Evolutionary conservation across 2,797 vertebrate species (phyloP), one percentile per base, ranked within the genome.

Genomic region (Etheostoma perlongum): DNA sequence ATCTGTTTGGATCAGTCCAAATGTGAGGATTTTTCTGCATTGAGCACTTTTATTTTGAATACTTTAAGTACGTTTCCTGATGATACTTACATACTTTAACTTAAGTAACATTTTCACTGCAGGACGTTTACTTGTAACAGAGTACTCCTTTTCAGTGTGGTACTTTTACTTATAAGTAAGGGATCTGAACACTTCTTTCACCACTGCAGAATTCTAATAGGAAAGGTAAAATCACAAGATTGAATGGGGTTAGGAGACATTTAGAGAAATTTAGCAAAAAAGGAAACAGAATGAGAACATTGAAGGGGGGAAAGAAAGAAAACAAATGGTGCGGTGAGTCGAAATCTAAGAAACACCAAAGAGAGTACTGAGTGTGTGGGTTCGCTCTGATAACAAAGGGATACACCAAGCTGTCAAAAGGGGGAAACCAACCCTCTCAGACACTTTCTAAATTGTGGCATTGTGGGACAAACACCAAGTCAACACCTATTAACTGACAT

Each of bases 401-500:
- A 79, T 73, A 72, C 62, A 76, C 74, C 53, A 48, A 74, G 61
- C 78, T 83, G 68, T 88, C 71, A 73, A 59, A 71, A 54, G 51
- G 68, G 58, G 70, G 14, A 68, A 85, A 81, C 76, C 76, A 75
- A 82, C 19, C 23, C 42, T 78, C 81, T 44, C 70, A 60, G 30
- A 77, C 64, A 74, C 76, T 67, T 76, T 69, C 68, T 88, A 85
- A 86, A 88, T 67, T 77, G 84, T 82, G 64, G 79, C 78, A 88
- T 81, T 82, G 79, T 86, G 79, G 60, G 82, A 85, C 82, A 91
- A 93, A 91, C 69, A 67, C 74, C 74, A 85, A 91, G 91, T 93
- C 91, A 92, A 92, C 88, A 85, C 87, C 85, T 89, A 89, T 91
- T 89, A 90, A 91, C 94, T 92, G 91, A 84, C 80, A 73, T 21